These are phyloP conservation scores for Lepidocyrtoides sp. DNA, from an alignment of 2,888 invertebrate genomes.

Conservation along the genomic window DNA sequence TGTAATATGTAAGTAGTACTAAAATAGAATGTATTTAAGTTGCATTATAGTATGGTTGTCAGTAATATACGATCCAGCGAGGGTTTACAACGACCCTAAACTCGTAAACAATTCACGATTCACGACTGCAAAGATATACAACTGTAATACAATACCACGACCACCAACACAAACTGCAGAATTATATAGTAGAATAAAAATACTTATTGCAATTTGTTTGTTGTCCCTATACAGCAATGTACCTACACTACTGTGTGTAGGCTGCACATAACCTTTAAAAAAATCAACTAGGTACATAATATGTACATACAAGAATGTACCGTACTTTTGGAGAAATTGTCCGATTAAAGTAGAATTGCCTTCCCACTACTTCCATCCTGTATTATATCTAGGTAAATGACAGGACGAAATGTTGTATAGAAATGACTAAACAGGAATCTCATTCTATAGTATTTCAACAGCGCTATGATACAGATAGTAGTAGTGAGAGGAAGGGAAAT, in stretches of 20 bases:
- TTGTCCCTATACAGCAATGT: neutral
- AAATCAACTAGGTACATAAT: too few species aligned
- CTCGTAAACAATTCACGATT: constrained; percentile 72
- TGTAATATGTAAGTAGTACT: too few species aligned
- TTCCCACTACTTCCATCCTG: neutral
- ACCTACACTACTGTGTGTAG: neutral
- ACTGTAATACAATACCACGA: neutral
- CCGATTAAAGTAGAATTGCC: neutral
- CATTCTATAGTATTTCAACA: neutral
- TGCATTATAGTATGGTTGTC: neutral
- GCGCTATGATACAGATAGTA: too few species aligned
- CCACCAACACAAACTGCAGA: neutral
- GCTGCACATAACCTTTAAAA: too few species aligned
- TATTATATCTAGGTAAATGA: neutral
- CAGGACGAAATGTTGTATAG: neutral
- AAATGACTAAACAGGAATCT: neutral
- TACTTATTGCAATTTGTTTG: neutral
- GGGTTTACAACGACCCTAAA: constrained; percentile 45
- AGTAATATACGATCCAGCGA: constrained; percentile 6
- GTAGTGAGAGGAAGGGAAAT: constrained; percentile 12
- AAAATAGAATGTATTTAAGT: neutral
- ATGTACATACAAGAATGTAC: neutral
- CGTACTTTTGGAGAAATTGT: neutral
- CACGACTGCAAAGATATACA: constrained; percentile 16
- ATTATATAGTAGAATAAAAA: neutral